These are phyloP conservation scores for Proteles cristata DNA, from an alignment of 2,113 vertebrate genomes.

Conservation along the genomic window DNA sequence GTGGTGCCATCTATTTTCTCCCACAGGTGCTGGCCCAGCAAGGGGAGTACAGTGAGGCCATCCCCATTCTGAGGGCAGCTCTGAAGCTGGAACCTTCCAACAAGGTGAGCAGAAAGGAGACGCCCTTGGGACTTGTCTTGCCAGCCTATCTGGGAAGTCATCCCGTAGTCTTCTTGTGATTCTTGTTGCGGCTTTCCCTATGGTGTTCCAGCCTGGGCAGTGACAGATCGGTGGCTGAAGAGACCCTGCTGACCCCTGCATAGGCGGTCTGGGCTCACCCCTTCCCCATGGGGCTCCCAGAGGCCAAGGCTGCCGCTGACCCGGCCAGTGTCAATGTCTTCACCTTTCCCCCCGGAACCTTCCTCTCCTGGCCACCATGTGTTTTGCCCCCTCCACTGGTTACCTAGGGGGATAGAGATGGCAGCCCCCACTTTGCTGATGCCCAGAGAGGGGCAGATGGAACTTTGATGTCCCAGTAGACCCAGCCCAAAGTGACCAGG, in stretches of 20 bases:
- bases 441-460: not conserved
- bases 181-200: not conserved
- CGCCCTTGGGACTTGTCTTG: not conserved
- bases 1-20: accelerated
- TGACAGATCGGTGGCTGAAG: conserved; percentile 55
- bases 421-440: not conserved
- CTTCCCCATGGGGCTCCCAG: not conserved
- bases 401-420: not conserved
- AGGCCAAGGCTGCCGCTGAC: not conserved
- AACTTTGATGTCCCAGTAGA: not conserved
- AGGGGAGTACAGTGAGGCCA: conserved; percentile 94
- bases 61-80: conserved; percentile 92
- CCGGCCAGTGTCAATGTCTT: not conserved
- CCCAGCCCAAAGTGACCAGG: not conserved
- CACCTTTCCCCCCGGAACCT: not conserved
- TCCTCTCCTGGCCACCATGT: not conserved
- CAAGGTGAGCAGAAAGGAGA: conserved; percentile 87
- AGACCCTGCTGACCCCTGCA: not conserved
- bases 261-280: not conserved
- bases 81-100: conserved; percentile 97
- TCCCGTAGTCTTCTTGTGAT: not conserved
- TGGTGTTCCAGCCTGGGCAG: not conserved
- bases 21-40: conserved; percentile 94
- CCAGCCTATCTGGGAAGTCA: not conserved
- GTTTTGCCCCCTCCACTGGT: not conserved